Percentiles rank a stretch among this genome's conserved stretches.
phyloP scores from a whole-genome alignment of 30 jellyfish, hydroid and myxozoan genomes.

The Cassiopea andromeda region DNA sequence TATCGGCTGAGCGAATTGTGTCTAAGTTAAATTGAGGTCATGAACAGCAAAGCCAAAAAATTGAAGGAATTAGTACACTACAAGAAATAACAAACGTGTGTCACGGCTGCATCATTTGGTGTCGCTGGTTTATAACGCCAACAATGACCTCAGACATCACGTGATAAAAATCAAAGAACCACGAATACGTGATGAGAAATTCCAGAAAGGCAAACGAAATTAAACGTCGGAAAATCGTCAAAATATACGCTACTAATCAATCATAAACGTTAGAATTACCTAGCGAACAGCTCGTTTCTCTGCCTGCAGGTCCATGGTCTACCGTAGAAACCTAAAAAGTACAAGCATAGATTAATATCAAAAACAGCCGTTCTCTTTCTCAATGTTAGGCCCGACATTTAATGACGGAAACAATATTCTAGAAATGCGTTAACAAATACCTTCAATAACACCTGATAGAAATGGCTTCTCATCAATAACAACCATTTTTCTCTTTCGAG shows the following conservation, averaged over 20 bases:
- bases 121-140: neutral
- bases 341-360: neutral
- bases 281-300: conserved; percentile 84
- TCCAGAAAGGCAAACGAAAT: neutral
- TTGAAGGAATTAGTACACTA: too few species aligned
- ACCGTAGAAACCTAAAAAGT: conserved; percentile 92
- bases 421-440: conserved; percentile 23
- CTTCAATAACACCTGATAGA: conserved; percentile 97
- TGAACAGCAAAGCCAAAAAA: too few species aligned
- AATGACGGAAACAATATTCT: conserved; percentile 7
- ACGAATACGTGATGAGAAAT: neutral
- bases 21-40: too few species aligned
- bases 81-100: too few species aligned
- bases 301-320: conserved; percentile 99
- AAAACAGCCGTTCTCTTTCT: too few species aligned
- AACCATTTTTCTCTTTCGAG: conserved; percentile 69
- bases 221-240: too few species aligned
- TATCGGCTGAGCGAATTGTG: too few species aligned
- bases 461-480: conserved; percentile 87
- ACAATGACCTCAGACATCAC: conserved; percentile 64
- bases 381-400: conserved; percentile 31
- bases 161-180: conserved; percentile 31
- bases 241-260: too few species aligned
- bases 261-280: conserved; percentile 46
- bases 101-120: too few species aligned